Base-by-base conservation (phyloP, 2,113 vertebrate species). In the Neopipo cinnamomea region DNA sequence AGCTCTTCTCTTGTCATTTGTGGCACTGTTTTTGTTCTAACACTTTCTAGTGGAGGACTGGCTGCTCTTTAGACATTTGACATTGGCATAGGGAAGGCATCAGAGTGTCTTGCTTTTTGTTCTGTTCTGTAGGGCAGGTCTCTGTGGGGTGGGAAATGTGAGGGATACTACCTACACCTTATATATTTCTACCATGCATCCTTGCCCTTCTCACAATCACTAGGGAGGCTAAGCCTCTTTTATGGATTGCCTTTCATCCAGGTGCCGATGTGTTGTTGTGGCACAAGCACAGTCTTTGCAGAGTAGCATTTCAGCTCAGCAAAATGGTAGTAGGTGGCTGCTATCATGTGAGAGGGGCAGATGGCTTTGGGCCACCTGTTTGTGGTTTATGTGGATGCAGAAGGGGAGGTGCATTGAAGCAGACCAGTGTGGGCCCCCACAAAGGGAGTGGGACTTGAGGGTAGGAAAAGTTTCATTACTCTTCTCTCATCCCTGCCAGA, bases 321-420 rank as follows among this genome's bases (percentile, higher is more conserved):
- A 73, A 68, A 95, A 63, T 21, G 30, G 27, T 41, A 70, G 8
- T 11, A 50, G 70, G 52, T 82, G 42, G 17, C 59, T 77, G 35
- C 50, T 83, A 16, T 67, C 35, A 16, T 3, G 19, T 65, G 24
- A 92, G 59, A 49, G n/a, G 37, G 39, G 37, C 53, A 75, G 24
- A 9, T 68, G 52, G 56, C 61, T 24, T 89, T 84, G 44, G 49
- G 49, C 62, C 18, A 10, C 42, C 10, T 61, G 41, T 71, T 50
- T 81, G n/a, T 0, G 0, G 25, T 53, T 70, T 22, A 4, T 1
- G 2, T 47, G 63, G 50, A 25, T 85, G 42, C 24, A 31, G 71
- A 85, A 91, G 39, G 71, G 53, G 6, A 85, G 25, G 9, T 5
- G 14, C 24, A 42, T 27, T 47, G 35, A 66, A 88, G 42, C 4